Conservation (phyloP, 2,113 vertebrate genomes). For the Colaptes auratus region DNA sequence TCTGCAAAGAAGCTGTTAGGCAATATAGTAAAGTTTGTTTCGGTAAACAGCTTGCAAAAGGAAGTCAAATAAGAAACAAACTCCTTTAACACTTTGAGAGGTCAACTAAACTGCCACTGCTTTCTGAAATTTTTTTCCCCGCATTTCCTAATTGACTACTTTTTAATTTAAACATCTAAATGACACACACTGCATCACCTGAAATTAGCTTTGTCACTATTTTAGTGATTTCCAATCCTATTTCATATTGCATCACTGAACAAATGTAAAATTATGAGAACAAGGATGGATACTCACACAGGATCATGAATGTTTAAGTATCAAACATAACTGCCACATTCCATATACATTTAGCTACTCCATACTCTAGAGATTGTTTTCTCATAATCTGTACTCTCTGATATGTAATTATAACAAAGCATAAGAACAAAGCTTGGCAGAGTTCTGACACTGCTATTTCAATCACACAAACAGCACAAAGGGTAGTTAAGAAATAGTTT, state of each 20-base stretch:
- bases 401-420: not conserved
- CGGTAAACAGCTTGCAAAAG: not conserved
- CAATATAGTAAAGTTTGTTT: not conserved
- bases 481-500: constrained; percentile 15
- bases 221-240: constrained; percentile 15
- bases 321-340: not conserved
- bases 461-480: not conserved
- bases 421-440: not conserved
- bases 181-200: not conserved
- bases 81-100: not conserved
- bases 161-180: constrained; percentile 48
- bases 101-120: not conserved
- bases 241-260: not conserved
- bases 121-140: not conserved
- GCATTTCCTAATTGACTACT: constrained; percentile 20
- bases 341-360: not conserved
- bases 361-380: not conserved
- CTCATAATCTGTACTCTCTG: not conserved
- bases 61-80: not conserved
- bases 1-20: constrained; percentile 7
- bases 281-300: not conserved
- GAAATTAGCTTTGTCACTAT: constrained; percentile 23
- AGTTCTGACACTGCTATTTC: constrained; percentile 26
- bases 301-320: not conserved
- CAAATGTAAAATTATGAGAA: not conserved